Evolutionary conservation across 2,113 vertebrate genomes (phyloP).

Genomic region (Tupaia chinensis): DNA sequence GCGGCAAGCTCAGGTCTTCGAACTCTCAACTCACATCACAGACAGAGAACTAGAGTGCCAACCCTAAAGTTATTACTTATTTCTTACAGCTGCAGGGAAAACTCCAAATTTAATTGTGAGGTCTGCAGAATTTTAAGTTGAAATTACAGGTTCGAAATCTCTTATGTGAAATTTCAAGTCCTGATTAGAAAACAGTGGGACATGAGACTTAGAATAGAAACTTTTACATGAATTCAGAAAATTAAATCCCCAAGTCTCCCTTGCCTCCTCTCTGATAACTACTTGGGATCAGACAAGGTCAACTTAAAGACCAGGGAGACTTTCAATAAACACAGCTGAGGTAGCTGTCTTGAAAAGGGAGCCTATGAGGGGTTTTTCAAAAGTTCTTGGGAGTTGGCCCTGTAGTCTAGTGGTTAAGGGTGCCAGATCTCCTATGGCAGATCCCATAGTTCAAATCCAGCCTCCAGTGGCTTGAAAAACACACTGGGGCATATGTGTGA

Average conservation of each 20-base stretch:
- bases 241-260: not conserved
- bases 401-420: no score
- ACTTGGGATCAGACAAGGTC: not conserved
- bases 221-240: not conserved
- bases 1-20: not conserved
- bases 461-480: no score
- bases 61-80: not conserved
- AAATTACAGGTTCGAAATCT: not conserved
- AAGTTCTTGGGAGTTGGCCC: no score
- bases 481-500: no score
- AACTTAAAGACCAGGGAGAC: not conserved
- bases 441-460: not conserved
- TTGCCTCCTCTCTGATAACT: not conserved
- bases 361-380: not conserved
- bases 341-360: not conserved
- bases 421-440: not conserved
- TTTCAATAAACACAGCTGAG: not conserved
- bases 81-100: not conserved
- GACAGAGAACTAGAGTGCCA: not conserved
- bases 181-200: not conserved
- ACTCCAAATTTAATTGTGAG: not conserved
- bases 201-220: not conserved
- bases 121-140: not conserved
- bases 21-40: not conserved
- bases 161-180: not conserved